A percentile compares a stretch with the other conserved stretches of the same genome.
phyloP scores from a whole-genome alignment of 2,888 invertebrate genomes.

The Clusia tigrina region DNA sequence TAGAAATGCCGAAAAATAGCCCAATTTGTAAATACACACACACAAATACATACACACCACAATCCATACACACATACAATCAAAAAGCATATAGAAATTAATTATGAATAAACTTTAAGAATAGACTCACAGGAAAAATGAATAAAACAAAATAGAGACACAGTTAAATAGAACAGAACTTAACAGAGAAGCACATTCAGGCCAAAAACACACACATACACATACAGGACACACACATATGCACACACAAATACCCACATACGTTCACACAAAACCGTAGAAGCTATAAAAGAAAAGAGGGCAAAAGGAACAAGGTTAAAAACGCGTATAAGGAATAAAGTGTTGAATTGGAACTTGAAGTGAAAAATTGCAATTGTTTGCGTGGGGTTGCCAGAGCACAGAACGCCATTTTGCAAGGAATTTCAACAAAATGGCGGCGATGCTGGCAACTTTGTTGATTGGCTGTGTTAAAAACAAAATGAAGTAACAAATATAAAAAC shows the following conservation, averaged over 20 bases:
- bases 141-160: too few species aligned
- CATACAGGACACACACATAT: not conserved
- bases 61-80: not conserved
- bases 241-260: not conserved
- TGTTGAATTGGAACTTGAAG: too few species aligned
- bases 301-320: not conserved
- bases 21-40: constrained; percentile 24
- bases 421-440: too few species aligned
- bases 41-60: not conserved
- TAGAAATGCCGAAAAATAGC: constrained; percentile 16
- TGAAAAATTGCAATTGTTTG: constrained; percentile 6
- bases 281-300: not conserved
- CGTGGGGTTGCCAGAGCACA: not conserved
- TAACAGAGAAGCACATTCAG: too few species aligned
- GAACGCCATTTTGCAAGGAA: not conserved
- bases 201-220: constrained; percentile 12
- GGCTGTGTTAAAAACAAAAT: constrained; percentile 9
- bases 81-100: not conserved
- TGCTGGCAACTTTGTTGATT: constrained; percentile 6
- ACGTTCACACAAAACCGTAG: not conserved
- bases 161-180: too few species aligned
- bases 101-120: too few species aligned
- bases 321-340: not conserved
- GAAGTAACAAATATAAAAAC: constrained; percentile 8
- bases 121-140: too few species aligned